Evolutionary conservation across 2,113 vertebrate genomes (phyloP).

Genomic region (Leucopsar rothschildi): DNA sequence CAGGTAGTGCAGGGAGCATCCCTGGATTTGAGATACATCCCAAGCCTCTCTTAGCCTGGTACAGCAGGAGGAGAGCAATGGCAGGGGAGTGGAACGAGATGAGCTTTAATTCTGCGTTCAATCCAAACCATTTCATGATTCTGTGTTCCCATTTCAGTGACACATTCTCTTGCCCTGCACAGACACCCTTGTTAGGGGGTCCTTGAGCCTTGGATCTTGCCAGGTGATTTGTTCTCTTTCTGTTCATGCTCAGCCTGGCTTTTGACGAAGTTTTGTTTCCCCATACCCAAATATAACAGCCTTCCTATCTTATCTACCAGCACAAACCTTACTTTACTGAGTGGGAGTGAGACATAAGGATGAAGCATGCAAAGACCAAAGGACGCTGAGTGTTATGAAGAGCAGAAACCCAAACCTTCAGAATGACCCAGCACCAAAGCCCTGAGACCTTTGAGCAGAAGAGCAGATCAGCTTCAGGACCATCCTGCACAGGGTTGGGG

Average conservation of each 20-base stretch:
- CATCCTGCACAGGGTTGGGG: neutral
- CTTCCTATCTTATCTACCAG: neutral
- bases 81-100: too few species aligned
- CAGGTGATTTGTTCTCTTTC: neutral
- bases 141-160: too few species aligned
- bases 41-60: neutral
- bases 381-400: neutral
- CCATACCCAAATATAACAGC: neutral
- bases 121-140: too few species aligned
- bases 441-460: neutral
- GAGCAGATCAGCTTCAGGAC: neutral
- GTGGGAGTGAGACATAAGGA: neutral
- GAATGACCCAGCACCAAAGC: neutral
- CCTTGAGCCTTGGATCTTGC: neutral
- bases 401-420: neutral
- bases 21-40: neutral
- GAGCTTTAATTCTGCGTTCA: too few species aligned
- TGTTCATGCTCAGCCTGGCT: neutral
- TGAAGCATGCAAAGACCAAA: neutral
- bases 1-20: neutral
- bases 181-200: neutral
- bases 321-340: neutral
- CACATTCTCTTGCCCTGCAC: neutral
- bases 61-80: neutral
- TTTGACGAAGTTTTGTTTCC: neutral